Base-by-base conservation (phyloP, 2,113 vertebrate species). In the Oxyura jamaicensis region DNA sequence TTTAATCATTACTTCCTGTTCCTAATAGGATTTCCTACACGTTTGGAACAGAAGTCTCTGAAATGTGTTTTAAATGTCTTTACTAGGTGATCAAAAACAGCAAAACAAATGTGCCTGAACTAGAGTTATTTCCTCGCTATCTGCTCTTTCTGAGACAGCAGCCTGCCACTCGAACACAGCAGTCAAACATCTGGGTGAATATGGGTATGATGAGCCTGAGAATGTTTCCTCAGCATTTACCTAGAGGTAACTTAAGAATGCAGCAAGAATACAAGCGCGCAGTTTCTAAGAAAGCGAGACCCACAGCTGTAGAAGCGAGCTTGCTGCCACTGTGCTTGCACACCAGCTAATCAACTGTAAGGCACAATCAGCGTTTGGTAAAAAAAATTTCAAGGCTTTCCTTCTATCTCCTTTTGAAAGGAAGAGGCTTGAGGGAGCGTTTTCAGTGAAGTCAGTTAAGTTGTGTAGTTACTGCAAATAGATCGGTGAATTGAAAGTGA, bases 141-240 rank as follows among this genome's bases (percentile, higher is more conserved):
- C 98, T 99, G 92, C 99, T 99, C 63, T 99, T 99, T 97, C 98
- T 99, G 88, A 98, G 99, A 85, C 99, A 99, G 96, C 99, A 99
- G 97, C 99, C 99, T 18, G 99, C 98, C 66, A 98, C 99, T 3
- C 99, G 99, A 95, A 98, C 98, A 25, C 99, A 99, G 85, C 99
- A 99, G 97, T 99, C 99, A 94, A 99, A 99, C 98, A 99, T 99
- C 98, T 99, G 99, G 99, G 99, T 99, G 98, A 99, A 99, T 98
- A 99, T 99, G 99, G 99, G 99, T 99, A 99, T 99, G 99, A 99
- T 98, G 98, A 99, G 98, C 98, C 99, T 99, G 98, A 98, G 99
- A 99, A 99, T 99, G 99, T 99, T 99, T 98, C 99, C 99, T 97
- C 98, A 98, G 91, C 98, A 99, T 97, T 98, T 99, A 91, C 98